Conservation (phyloP, 2,113 vertebrate species). For the Psilopogon haemacephalus region DNA sequence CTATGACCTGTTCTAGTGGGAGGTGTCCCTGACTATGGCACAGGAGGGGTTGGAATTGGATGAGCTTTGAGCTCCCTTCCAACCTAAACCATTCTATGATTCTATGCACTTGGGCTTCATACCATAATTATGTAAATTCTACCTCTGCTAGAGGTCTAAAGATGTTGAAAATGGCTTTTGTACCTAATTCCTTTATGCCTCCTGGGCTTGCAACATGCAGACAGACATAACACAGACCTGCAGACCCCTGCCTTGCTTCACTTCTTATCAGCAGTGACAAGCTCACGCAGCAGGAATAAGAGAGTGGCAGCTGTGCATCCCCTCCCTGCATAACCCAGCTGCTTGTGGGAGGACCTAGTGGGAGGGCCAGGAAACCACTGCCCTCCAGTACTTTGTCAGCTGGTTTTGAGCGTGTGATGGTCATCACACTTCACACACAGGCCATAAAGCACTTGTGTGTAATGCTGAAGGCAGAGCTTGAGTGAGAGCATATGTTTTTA, state of each 20-base stretch:
- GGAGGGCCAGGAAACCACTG: constrained; percentile 27
- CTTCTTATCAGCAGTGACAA: neutral
- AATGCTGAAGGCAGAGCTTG: neutral
- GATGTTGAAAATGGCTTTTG: neutral
- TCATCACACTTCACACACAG: neutral
- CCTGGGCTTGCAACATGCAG: neutral
- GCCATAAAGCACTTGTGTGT: neutral
- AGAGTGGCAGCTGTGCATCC: constrained; percentile 41
- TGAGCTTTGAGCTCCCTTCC: no score
- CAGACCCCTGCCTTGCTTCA: neutral
- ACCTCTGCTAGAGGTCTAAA: neutral
- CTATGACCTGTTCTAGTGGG: no score
- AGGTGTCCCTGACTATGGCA: no score
- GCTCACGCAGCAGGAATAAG: neutral
- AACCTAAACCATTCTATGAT: no score
- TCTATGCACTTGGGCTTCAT: constrained; percentile 22
- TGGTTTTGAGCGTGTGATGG: neutral
- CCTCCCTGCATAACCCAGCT: constrained; percentile 2
- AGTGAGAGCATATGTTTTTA: neutral
- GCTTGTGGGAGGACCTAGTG: constrained; percentile 3
- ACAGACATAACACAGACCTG: neutral
- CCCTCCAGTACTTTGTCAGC: neutral
- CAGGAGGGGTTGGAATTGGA: no score
- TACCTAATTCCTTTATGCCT: neutral
- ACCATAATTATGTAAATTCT: neutral